Evolutionary conservation across 2,888 invertebrate species (phyloP).

Genomic region (Cephus sareptanus): DNA sequence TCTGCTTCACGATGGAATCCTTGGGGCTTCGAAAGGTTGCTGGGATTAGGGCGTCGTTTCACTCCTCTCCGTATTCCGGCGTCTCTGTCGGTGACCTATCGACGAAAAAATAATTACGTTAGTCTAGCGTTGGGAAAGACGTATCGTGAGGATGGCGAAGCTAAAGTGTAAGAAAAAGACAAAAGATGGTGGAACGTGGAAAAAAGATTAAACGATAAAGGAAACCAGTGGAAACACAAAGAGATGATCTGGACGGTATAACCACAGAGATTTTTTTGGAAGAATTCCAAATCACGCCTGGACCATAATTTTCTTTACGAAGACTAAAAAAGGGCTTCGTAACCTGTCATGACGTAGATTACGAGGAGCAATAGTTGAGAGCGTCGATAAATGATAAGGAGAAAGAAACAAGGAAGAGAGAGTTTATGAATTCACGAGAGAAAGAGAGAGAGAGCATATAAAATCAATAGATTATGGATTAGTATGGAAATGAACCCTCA

Average conservation of each 20-base stretch:
- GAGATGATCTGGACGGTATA: neutral
- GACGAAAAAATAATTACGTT: neutral
- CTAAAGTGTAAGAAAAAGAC: neutral
- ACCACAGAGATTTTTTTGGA: neutral
- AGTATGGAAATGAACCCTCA: neutral
- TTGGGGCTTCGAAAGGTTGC: neutral
- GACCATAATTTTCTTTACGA: neutral
- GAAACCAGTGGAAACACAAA: neutral
- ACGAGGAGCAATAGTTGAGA: neutral
- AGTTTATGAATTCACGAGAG: neutral
- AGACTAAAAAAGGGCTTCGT: neutral
- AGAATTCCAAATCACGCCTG: neutral
- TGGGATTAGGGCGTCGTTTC: neutral
- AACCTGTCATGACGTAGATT: neutral
- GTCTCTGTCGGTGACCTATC: neutral
- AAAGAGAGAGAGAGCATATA: neutral
- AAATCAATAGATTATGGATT: conserved; percentile 1
- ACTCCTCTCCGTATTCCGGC: neutral
- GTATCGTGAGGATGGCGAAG: neutral
- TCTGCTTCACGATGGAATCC: neutral
- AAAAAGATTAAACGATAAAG: neutral
- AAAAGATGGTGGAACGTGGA: neutral
- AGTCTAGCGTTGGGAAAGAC: neutral
- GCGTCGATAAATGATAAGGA: neutral
- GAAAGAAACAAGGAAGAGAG: neutral